Evolutionary conservation across 1,140 invertebrate genomes (phyloP), one percentile per base, ranked within the genome.

Genomic region (Nasonia vitripennis): DNA sequence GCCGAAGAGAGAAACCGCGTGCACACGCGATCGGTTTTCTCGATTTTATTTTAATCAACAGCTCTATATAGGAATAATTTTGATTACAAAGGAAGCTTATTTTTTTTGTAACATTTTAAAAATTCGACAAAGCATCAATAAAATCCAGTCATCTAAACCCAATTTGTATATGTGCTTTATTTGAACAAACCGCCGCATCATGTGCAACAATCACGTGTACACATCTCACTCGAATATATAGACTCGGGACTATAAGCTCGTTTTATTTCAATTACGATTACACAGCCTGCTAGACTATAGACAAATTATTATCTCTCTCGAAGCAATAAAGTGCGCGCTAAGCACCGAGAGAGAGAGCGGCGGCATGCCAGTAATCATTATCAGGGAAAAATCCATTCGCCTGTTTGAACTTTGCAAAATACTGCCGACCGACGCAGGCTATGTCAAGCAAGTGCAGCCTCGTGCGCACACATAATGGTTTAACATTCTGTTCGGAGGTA

Each of bases 401-500:
- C 51, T 70, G 37, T 78, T 83, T 78, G 73, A 83, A 67, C 55
- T 83, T 31, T 2, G 55, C 34, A 83, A 83, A 83, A 83, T 83
- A 83, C 31, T 68, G n/a, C 82, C 82, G 51, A 77, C 82, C 82
- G 34, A 77, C 34, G 31, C n/a, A 31, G 23, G 20, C 14, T 31
- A 20, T 37, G 81, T 83, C 81, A 75, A 41, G 34, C 71, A 62
- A 83, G 73, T 68, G 74, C 55, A 62, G 55, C 20, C 55, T 77
- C 74, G 74, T 23, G 51, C 55, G 74, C 41, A 27, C 73, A 31
- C 31, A 83, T 83, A 83, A 78, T 83, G 55, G 71, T 77, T 83
- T 78, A 83, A 83, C 37, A 78, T 77, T 83, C 82, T 77, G 82
- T 83, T 83, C 75, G n/a, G 17, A 62, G 55, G 55, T 62, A 62